Evolutionary conservation across 2,888 invertebrate genomes (phyloP), one percentile per base, ranked within the genome.

Genomic region (Diadegma fenestrale): DNA sequence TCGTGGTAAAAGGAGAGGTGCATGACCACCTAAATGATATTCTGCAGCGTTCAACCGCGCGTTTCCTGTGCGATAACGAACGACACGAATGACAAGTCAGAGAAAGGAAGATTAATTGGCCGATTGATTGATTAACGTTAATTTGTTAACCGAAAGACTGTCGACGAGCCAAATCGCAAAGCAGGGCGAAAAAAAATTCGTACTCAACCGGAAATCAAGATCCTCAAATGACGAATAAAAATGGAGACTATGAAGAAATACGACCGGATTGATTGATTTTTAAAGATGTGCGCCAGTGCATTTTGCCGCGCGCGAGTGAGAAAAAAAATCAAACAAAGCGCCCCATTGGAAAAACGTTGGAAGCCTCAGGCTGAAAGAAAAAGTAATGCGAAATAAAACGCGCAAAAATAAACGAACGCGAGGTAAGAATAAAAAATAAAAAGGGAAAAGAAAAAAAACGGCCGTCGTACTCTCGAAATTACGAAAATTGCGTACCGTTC

Each of bases 401-500:
- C 3, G 54, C 22, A 54, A 54, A 54, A 54, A 54, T 54, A 22
- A 54, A 54, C 3, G 3, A 54, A 22, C 54, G 22, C 12, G 4
- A 54, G 12, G 22, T 22, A 10, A 22, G 22, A 33, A 33, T 3
- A 33, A 3, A 54, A 54, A 12, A 22, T 2, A 8, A 10, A 22
- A 22, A 54, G 10, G 1, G 41, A 41, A 22, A 68, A 0, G 22
- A 22, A 41, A 22, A 66, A 8, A 1, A 7, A n/a, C 43, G 43
- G 63, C 22, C n/a, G 17, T 19, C 43, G 37, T 37, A 77, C 63
- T 64, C 86, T 82, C 88, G 87, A 90, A 90, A 91, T 91, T 91
- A 91, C 90, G 90, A 88, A 91, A 91, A 91, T 91, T 91, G 90
- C 90, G 73, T 87, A 75, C 78, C 88, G 88, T 84, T 79, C 82